phyloP scores from a whole-genome alignment of 2,113 vertebrate species.

The Rhinoptilus africanus region DNA sequence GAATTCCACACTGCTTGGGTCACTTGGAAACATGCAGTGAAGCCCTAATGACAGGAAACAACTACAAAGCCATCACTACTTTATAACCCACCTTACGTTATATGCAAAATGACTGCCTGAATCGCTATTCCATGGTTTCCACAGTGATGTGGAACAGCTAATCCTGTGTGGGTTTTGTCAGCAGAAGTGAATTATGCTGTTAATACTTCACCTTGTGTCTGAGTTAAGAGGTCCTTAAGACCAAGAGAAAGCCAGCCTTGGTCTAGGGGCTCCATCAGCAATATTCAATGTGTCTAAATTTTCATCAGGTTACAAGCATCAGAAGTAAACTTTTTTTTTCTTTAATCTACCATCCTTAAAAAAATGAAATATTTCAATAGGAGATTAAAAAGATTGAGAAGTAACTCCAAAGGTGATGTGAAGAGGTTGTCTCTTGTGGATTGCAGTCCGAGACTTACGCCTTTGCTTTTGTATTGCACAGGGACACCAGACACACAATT shows the following conservation, averaged over 20 bases:
- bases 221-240: not conserved
- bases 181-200: not conserved
- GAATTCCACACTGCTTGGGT: not conserved
- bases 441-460: not conserved
- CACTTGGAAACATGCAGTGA: not conserved
- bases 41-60: not conserved
- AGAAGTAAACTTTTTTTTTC: not conserved
- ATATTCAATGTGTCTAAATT: not conserved
- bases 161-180: not conserved
- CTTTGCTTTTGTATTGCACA: not conserved
- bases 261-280: not conserved
- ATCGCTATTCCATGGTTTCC: not conserved
- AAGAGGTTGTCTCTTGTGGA: not conserved
- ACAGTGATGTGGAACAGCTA: not conserved
- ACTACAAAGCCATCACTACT: not conserved
- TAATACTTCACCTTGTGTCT: not conserved
- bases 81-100: not conserved
- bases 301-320: not conserved
- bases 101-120: not conserved
- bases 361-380: not conserved
- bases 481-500: not conserved
- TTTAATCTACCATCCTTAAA: not conserved
- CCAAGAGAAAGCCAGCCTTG: not conserved
- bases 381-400: not conserved
- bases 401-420: not conserved